These are phyloP conservation scores for Alethe diademata DNA, from an alignment of 2,113 vertebrate species.

Conservation along the genomic window DNA sequence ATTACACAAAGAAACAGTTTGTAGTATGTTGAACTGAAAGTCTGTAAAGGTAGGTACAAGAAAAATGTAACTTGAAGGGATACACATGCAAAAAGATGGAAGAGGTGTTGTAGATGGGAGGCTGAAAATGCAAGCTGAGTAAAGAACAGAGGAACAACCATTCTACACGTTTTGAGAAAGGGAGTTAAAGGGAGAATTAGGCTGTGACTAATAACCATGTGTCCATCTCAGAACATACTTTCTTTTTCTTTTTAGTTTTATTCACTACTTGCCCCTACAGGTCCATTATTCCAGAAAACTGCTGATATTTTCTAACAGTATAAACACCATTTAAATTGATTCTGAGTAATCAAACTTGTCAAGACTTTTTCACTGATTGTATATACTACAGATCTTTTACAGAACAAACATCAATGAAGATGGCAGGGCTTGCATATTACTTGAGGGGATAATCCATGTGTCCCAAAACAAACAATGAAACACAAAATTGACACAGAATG, in stretches of 20 bases:
- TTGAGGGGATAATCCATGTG: neutral
- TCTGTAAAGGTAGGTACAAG: neutral
- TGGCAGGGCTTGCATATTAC: neutral
- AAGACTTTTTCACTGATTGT: neutral
- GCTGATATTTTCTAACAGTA: neutral
- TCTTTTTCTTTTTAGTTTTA: neutral
- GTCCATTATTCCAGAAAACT: neutral
- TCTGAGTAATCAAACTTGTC: neutral
- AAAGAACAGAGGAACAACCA: neutral
- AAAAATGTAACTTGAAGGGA: neutral
- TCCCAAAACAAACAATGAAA: slow-evolving; percentile 3
- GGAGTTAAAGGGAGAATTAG: neutral
- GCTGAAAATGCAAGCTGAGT: neutral
- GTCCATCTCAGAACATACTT: neutral
- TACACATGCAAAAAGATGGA: neutral
- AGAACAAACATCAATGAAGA: neutral
- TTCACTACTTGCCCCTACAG: neutral
- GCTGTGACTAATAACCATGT: neutral
- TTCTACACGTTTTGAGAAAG: neutral
- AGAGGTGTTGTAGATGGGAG: neutral
- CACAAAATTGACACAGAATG: neutral
- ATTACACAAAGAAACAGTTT: neutral
- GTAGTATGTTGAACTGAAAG: neutral
- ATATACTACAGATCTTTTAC: neutral
- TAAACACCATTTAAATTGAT: neutral